Evolutionary conservation across 1,140 invertebrate genomes (phyloP).

Genomic region (Megalopta genalis): DNA sequence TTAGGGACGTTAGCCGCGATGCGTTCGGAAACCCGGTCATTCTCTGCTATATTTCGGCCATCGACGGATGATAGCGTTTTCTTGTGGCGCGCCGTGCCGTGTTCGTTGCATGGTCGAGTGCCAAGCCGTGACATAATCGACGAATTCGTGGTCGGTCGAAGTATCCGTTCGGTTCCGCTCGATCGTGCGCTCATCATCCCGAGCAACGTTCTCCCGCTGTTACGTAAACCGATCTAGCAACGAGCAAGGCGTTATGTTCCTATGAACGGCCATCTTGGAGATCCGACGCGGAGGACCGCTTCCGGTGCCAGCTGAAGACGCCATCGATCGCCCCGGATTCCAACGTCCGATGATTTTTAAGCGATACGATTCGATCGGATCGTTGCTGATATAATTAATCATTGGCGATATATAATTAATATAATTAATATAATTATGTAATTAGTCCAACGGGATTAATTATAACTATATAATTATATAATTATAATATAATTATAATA

Average conservation of each 20-base stretch:
- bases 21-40: not conserved
- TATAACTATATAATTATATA: too few relatives aligned
- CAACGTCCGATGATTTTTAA: too few relatives aligned
- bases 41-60: slow-evolving; percentile 7
- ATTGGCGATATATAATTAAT: too few relatives aligned
- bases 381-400: too few relatives aligned
- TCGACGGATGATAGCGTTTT: slow-evolving; percentile 1
- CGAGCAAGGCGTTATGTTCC: not conserved
- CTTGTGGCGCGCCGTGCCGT: not conserved
- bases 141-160: slow-evolving; percentile 24
- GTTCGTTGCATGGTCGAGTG: slow-evolving; percentile 30
- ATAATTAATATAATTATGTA: too few relatives aligned
- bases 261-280: not conserved
- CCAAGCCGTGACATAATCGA: slow-evolving; percentile 55
- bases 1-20: too few relatives aligned
- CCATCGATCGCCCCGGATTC: too few relatives aligned
- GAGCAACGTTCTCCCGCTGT: not conserved
- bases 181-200: not conserved
- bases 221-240: not conserved
- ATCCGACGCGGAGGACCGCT: too few relatives aligned
- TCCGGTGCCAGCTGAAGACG: too few relatives aligned
- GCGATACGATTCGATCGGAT: too few relatives aligned
- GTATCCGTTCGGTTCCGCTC: not conserved
- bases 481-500: too few relatives aligned
- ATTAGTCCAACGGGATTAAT: too few relatives aligned